Conservation (phyloP, 30 jellyfish, hydroid and myxozoan genomes). For the Turritopsis rubra region DNA sequence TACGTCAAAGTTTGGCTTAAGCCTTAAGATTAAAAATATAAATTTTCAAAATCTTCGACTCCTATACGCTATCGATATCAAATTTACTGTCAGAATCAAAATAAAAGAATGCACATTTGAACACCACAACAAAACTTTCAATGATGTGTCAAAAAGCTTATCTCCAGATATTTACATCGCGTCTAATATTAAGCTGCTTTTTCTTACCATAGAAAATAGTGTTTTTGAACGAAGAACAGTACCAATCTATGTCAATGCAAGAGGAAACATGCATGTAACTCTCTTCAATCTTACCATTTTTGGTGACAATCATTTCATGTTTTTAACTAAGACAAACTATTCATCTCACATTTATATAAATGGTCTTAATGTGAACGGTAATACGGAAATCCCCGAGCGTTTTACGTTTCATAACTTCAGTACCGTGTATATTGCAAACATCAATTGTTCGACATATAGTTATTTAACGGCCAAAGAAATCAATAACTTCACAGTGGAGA, state of each 20-base stretch:
- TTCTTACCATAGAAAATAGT: neutral
- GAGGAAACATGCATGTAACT: neutral
- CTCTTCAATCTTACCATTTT: neutral
- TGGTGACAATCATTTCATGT: neutral
- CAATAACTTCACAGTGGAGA: neutral
- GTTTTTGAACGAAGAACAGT: neutral
- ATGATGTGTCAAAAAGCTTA: neutral
- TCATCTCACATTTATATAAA: neutral
- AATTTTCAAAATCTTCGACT: neutral
- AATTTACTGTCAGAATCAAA: neutral
- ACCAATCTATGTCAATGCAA: neutral
- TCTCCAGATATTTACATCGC: neutral
- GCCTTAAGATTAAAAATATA: neutral
- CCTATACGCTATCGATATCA: neutral
- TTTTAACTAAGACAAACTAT: neutral
- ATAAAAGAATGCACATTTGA: neutral
- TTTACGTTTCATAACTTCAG: neutral
- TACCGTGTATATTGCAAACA: neutral
- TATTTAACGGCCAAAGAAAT: neutral
- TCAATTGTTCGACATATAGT: neutral
- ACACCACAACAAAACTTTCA: neutral
- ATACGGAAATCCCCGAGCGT: neutral
- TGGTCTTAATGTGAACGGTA: neutral
- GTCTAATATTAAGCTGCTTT: neutral
- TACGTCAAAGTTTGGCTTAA: neutral